These are phyloP conservation scores for Ctenoplectra terminalis DNA, from an alignment of 1,140 invertebrate genomes.

Conservation along the genomic window DNA sequence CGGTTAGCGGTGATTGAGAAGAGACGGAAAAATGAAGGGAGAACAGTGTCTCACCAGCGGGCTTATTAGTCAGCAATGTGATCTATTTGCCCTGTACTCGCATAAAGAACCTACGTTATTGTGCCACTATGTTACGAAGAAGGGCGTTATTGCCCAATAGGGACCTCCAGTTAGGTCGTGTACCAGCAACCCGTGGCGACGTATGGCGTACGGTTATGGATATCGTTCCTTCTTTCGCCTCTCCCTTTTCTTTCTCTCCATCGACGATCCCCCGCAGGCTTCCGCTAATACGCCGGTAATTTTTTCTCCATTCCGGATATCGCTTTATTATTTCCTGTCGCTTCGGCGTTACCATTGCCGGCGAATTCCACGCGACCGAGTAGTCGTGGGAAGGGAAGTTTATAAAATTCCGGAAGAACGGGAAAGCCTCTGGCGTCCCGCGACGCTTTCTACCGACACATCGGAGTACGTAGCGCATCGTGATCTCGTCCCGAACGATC, in stretches of 20 bases:
- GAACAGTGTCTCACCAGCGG: conserved; percentile 58
- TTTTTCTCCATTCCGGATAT: conserved; percentile 75
- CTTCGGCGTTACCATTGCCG: conserved; percentile 44
- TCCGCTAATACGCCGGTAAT: conserved; percentile 72
- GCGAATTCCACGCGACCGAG: conserved; percentile 48
- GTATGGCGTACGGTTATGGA: conserved; percentile 70
- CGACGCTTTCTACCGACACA: neutral
- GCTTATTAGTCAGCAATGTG: conserved; percentile 79
- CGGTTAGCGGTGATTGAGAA: neutral
- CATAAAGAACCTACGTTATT: conserved; percentile 81
- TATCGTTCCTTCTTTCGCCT: conserved; percentile 46
- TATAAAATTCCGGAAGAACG: neutral
- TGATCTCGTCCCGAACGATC: no score
- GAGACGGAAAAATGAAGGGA: neutral
- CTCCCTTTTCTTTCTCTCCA: conserved; percentile 37
- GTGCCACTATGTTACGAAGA: conserved; percentile 79
- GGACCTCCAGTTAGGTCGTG: conserved; percentile 75
- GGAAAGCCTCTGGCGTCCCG: neutral
- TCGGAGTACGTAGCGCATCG: no score
- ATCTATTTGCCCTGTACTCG: conserved; percentile 82
- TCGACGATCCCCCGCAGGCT: conserved; percentile 58
- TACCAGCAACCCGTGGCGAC: conserved; percentile 63
- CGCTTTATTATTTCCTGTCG: conserved; percentile 74
- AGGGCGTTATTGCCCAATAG: conserved; percentile 81
- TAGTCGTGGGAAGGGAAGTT: conserved; percentile 41